These are phyloP conservation scores for Cichlasoma orientale DNA, from an alignment of 2,797 vertebrate species.

Conservation along the genomic window DNA sequence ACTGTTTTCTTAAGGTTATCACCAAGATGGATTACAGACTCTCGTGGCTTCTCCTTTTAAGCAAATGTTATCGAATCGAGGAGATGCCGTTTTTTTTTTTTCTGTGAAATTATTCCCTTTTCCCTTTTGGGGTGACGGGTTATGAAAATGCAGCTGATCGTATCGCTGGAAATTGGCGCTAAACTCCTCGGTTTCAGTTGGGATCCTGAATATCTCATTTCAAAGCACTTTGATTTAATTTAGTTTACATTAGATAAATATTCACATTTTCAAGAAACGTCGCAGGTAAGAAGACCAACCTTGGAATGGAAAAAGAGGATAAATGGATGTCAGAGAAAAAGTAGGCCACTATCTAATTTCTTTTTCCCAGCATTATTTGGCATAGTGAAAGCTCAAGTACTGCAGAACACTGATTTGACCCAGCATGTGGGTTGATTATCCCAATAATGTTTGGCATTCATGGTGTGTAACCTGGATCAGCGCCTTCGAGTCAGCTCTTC, in stretches of 20 bases:
- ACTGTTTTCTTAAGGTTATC: conserved; percentile 22
- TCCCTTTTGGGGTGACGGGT: neutral
- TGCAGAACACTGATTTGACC: conserved; percentile 18
- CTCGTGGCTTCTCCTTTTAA: conserved; percentile 17
- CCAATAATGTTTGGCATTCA: conserved; percentile 27
- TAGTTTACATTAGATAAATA: neutral
- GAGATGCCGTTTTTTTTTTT: neutral
- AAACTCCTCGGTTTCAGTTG: neutral
- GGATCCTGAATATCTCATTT: neutral
- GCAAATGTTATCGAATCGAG: conserved; percentile 1
- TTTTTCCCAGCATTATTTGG: neutral
- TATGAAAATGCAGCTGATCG: conserved; percentile 14
- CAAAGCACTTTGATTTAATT: neutral
- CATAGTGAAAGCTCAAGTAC: neutral
- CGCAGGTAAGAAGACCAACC: neutral
- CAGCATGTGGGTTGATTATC: conserved; percentile 14
- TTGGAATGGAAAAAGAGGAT: neutral
- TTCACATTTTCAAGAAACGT: neutral
- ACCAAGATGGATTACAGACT: conserved; percentile 17
- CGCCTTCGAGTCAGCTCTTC: conserved; percentile 16
- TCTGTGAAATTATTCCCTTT: conserved; percentile 19
- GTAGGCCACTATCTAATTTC: neutral
- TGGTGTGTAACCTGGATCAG: conserved; percentile 17
- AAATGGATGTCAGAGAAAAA: conserved; percentile 7
- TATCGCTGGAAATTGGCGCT: neutral